Conservation (phyloP, 2,797 vertebrate species). For the Gymnoscopelus microlampas region DNA sequence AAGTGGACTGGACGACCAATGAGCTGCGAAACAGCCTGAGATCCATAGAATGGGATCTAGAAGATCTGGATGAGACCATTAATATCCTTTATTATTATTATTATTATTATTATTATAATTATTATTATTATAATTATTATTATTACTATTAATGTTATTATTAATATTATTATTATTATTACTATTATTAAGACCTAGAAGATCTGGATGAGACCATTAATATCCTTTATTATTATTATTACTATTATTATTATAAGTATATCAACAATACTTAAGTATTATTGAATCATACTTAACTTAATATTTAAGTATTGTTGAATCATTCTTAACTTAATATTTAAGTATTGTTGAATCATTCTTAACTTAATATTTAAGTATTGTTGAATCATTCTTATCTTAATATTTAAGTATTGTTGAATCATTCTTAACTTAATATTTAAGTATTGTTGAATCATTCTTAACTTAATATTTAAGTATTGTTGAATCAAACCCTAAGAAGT, state of each 20-base stretch:
- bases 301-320: too few species aligned
- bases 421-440: slow-evolving; percentile 57
- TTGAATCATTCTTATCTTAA: not conserved
- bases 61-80: slow-evolving; percentile 90
- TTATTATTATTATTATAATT: not conserved
- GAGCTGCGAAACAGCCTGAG: slow-evolving; percentile 90
- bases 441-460: slow-evolving; percentile 58
- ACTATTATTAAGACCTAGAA: too few species aligned
- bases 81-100: slow-evolving; percentile 89
- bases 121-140: too few species aligned
- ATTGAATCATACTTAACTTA: too few species aligned
- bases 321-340: too few species aligned
- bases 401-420: not conserved
- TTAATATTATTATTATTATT: too few species aligned
- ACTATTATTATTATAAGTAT: not conserved
- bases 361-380: not conserved
- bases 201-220: slow-evolving; percentile 84
- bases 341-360: not conserved
- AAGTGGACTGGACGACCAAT: slow-evolving; percentile 91
- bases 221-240: slow-evolving; percentile 85
- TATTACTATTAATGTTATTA: too few species aligned
- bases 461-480: slow-evolving; percentile 85
- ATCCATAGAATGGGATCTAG: slow-evolving; percentile 91
- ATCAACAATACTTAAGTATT: too few species aligned
- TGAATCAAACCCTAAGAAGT: slow-evolving; percentile 97